Conservation (phyloP, 2,888 invertebrate genomes). For the Cataglyphis livida region DNA sequence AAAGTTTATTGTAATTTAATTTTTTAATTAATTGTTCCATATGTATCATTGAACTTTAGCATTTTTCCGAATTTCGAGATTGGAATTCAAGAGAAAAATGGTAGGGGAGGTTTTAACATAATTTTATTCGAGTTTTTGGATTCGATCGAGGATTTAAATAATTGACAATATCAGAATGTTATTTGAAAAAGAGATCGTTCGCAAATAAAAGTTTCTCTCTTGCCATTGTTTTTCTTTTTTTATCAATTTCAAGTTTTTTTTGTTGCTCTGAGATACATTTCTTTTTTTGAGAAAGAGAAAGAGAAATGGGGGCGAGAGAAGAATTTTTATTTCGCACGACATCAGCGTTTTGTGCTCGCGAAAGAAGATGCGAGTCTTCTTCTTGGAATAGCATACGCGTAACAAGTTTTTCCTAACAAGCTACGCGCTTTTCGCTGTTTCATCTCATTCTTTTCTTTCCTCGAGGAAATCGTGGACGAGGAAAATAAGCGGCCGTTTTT, state of each 20-base stretch:
- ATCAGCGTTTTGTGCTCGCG: conserved; percentile 46
- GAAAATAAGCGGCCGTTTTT: conserved; percentile 58
- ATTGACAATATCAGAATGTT: background rate
- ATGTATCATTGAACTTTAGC: background rate
- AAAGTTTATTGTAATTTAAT: background rate
- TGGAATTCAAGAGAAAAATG: background rate
- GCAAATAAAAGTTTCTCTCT: conserved; percentile 53
- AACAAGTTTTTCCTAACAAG: conserved; percentile 75
- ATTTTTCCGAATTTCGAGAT: background rate
- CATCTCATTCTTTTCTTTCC: conserved; percentile 32
- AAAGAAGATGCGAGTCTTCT: conserved; percentile 62
- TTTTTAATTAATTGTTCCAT: background rate
- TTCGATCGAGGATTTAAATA: background rate
- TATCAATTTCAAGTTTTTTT: background rate
- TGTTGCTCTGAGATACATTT: conserved; percentile 14
- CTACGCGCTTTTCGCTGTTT: conserved; percentile 57
- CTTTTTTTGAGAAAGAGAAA: background rate
- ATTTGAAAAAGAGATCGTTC: conserved; percentile 41
- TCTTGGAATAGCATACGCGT: conserved; percentile 66
- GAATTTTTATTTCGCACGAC: conserved; percentile 55
- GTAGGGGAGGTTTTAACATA: background rate
- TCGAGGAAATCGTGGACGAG: conserved; percentile 33
- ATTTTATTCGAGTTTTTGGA: background rate
- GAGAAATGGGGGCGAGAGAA: conserved; percentile 23
- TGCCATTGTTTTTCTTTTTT: conserved; percentile 9